A percentile compares a stretch with the other conserved stretches of the same genome.
These are phyloP conservation scores for Labeo calbasu DNA, from an alignment of 2,797 vertebrate genomes.

Conservation along the genomic window DNA sequence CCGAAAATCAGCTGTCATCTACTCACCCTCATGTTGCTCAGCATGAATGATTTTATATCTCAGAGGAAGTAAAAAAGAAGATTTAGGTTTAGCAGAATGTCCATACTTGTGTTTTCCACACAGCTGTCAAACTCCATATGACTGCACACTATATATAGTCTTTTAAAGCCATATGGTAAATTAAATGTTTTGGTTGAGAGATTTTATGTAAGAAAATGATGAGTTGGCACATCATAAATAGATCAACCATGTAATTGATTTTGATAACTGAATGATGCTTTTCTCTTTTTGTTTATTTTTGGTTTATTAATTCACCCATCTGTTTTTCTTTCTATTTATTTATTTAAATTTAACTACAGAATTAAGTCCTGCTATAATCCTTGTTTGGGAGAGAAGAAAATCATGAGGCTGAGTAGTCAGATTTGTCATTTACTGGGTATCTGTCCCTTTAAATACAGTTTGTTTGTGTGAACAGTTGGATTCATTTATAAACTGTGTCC, in stretches of 20 bases:
- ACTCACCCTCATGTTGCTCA: neutral
- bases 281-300: neutral
- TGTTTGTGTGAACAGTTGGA: constrained; percentile 2
- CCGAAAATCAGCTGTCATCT: neutral
- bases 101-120: neutral
- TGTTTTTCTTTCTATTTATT: neutral
- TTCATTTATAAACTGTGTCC: constrained; percentile 14
- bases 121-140: neutral
- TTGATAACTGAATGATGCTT: neutral
- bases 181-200: neutral
- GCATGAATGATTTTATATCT: neutral
- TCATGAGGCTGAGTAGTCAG: neutral
- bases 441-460: constrained; percentile 1
- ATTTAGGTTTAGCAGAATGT: neutral
- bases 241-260: neutral
- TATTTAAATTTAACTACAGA: neutral
- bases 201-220: neutral
- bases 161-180: neutral
- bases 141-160: neutral
- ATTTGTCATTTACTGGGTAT: neutral
- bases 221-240: neutral
- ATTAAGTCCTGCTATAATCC: neutral
- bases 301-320: neutral
- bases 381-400: constrained; percentile 18
- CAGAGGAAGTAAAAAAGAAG: neutral